Conservation (phyloP, 2,113 vertebrate genomes). For the Vireo altiloquus region DNA sequence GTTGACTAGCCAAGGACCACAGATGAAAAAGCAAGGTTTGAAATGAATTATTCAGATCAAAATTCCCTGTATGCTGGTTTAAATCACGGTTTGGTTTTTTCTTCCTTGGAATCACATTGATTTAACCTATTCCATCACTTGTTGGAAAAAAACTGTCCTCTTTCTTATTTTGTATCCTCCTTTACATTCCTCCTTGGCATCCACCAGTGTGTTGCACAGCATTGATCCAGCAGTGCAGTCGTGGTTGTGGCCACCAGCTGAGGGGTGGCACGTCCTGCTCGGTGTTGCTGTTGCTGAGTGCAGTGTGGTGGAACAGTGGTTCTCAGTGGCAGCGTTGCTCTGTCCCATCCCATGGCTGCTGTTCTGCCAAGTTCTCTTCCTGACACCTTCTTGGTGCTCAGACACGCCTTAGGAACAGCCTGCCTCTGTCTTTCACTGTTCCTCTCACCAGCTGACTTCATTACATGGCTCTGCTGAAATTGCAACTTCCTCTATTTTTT, state of each 20-base stretch:
- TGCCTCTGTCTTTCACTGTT: neutral
- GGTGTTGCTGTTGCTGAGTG: neutral
- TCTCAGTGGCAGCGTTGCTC: neutral
- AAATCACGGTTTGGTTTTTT: neutral
- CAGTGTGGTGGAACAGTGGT: fast-evolving
- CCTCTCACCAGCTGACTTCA: neutral
- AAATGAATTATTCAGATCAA: slow-evolving; percentile 26
- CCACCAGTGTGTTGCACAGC: neutral
- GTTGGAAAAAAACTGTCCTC: neutral
- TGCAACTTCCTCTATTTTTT: neutral
- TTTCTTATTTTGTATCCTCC: neutral
- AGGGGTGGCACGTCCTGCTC: neutral
- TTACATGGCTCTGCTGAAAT: neutral
- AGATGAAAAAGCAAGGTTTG: slow-evolving; percentile 40
- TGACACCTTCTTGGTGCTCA: neutral
- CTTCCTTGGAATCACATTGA: neutral
- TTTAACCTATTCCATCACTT: neutral
- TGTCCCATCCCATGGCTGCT: neutral
- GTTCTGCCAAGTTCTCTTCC: neutral
- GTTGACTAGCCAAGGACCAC: slow-evolving; percentile 21
- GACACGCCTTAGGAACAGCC: neutral
- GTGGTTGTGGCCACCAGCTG: neutral
- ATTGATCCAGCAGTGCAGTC: neutral
- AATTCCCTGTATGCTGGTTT: neutral
- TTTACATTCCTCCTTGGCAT: neutral